These are phyloP conservation scores for Diadema setosum DNA, from an alignment of 35 echinoderm and acorn worm genomes.

Conservation along the genomic window DNA sequence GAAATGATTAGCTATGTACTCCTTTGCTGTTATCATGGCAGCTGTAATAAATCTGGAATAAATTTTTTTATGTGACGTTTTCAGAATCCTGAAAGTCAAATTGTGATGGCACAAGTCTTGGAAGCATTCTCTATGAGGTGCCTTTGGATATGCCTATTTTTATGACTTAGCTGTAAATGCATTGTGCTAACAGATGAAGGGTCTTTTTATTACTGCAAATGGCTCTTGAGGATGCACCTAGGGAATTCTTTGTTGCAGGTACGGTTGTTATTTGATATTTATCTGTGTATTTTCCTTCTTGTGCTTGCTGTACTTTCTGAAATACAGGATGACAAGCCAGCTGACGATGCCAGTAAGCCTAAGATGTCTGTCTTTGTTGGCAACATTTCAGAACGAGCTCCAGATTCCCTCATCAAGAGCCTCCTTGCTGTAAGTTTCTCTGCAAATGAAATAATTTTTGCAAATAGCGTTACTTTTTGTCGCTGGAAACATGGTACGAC, in stretches of 20 bases:
- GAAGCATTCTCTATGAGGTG: too few relatives aligned
- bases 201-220: neutral
- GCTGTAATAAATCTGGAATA: too few relatives aligned
- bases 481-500: too few relatives aligned
- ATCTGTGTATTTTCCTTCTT: neutral
- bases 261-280: neutral
- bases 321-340: neutral
- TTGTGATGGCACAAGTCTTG: too few relatives aligned
- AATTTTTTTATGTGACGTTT: too few relatives aligned
- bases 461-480: too few relatives aligned
- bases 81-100: too few relatives aligned
- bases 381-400: conserved; percentile 95
- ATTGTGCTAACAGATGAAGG: neutral
- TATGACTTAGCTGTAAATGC: neutral
- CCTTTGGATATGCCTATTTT: too few relatives aligned
- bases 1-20: too few relatives aligned
- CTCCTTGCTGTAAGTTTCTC: conserved; percentile 78
- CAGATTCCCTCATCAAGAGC: conserved; percentile 80
- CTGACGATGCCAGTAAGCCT: conserved; percentile 42
- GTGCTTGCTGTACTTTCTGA: neutral
- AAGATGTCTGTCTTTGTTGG: conserved; percentile 98
- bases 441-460: too few relatives aligned
- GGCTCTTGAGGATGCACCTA: neutral
- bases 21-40: too few relatives aligned
- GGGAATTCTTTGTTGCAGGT: neutral